Evolutionary conservation across 2,797 vertebrate genomes (phyloP).

Genomic region (Tinamus major): DNA sequence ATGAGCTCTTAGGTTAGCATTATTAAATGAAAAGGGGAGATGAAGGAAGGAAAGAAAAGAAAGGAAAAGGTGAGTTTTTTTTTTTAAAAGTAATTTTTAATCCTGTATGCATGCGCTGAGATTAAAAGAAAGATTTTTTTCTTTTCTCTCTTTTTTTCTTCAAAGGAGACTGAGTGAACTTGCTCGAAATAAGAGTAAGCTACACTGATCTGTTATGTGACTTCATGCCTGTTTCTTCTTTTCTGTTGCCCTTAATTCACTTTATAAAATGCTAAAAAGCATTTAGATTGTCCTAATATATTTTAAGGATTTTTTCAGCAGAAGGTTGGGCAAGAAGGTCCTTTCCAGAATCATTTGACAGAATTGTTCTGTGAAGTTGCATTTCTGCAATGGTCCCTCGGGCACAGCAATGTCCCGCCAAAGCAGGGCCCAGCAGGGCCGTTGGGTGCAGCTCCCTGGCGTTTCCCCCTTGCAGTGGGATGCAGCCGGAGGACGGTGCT

Average conservation of each 20-base stretch:
- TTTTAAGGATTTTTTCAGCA: not conserved
- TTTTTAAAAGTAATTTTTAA: not conserved
- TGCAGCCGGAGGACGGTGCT: not conserved
- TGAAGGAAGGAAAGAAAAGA: not conserved
- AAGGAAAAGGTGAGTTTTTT: not conserved
- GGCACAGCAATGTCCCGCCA: accelerated
- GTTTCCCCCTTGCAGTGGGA: not conserved
- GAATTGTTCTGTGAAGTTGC: not conserved
- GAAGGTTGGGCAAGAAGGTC: not conserved
- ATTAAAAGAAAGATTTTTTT: not conserved
- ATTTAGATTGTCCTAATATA: not conserved
- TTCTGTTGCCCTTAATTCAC: not conserved
- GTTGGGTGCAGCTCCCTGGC: accelerated
- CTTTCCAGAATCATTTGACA: not conserved
- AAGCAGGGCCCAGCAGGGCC: accelerated
- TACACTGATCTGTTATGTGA: not conserved
- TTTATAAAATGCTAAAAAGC: not conserved
- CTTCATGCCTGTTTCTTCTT: not conserved
- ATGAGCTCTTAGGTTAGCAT: not conserved
- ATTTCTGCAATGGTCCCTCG: not conserved
- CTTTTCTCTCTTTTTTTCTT: not conserved
- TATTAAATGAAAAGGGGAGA: not conserved
- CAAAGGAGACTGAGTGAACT: not conserved
- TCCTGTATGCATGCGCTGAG: not conserved
- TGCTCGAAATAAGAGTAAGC: not conserved